These are phyloP conservation scores for Caenorhabditis sp. DNA, from an alignment of 2,888 invertebrate genomes.

Conservation along the genomic window DNA sequence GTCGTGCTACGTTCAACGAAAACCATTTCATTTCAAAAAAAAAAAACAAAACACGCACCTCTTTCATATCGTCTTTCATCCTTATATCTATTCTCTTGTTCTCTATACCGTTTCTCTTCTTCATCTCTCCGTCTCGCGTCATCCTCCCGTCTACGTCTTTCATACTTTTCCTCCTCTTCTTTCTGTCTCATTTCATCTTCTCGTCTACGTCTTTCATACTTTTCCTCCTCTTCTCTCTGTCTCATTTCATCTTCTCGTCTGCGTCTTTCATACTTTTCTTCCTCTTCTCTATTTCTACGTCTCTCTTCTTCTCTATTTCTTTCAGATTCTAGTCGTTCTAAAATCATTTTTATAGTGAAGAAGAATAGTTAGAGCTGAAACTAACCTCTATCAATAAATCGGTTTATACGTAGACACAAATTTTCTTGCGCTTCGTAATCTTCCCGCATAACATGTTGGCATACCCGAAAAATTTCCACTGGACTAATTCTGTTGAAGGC, in stretches of 20 bases:
- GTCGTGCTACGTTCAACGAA: no score
- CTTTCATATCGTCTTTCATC: no score
- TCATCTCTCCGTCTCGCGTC: conserved; percentile 2
- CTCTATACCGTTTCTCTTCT: background rate
- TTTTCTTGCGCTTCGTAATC: background rate
- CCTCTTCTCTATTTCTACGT: no score
- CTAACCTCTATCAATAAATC: background rate
- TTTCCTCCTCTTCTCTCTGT: background rate
- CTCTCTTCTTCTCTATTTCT: background rate
- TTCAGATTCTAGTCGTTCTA: no score
- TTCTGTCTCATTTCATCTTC: background rate
- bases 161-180: background rate
- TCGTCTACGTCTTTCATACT: no score
- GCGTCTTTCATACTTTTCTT: no score
- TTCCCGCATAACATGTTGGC: background rate
- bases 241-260: conserved; percentile 3
- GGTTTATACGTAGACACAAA: background rate
- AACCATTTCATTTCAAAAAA: no score
- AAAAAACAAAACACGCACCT: no score
- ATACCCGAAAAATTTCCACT: background rate
- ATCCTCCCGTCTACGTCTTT: background rate
- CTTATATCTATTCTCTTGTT: background rate
- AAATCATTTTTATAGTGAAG: no score
- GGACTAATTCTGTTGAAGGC: background rate
- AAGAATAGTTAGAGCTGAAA: no score